Evolutionary conservation across 2,113 vertebrate species (phyloP), one percentile per base, ranked within the genome.

Genomic region (zebrafish (Danio rerio)): DNA sequence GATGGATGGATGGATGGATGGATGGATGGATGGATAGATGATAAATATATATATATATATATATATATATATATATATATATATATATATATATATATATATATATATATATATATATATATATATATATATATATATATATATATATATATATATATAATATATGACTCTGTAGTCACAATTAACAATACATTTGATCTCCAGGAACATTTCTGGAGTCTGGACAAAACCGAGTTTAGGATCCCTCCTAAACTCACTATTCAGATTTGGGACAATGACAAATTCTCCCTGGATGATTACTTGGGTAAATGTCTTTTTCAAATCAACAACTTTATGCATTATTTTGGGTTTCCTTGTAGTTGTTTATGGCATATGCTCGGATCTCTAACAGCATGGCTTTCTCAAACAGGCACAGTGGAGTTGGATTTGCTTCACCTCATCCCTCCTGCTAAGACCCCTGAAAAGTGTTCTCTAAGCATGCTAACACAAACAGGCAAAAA

Each of bases 181-280:
- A 16, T 12, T 5, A 47, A 58, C 55, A 4, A 47, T 31, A 53
- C 7, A 1, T 78, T 75, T 81, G 0, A n/a, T 74, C 42, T 47
- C 58, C 84, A 99, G 98, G 98, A 99, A 81, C 94, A 96, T 88
- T 99, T 99, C 78, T 99, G 98, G 98, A 99, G 94, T 89, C 95
- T 98, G 84, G 98, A 99, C 93, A 96, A 97, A 89, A 96, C 97
- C 0, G 98, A 99, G 90, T 98, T 98, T 88, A 95, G 96, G 92
- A 94, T 96, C 53, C 98, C 98, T n/a, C 98, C 98, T 13, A 97
- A 95, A 90, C 83, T 99, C 78, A 94, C 94, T 55, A 90, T 99
- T 88, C 98, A 99, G 84, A 96, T 99, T 89, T 99, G 98, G 98
- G 98, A 99, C 88, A 99, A 99, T 75, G 98, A 99, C 92, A 99